Evolutionary conservation across 2,888 invertebrate genomes (phyloP).

Genomic region (Tenthredo mesomela): DNA sequence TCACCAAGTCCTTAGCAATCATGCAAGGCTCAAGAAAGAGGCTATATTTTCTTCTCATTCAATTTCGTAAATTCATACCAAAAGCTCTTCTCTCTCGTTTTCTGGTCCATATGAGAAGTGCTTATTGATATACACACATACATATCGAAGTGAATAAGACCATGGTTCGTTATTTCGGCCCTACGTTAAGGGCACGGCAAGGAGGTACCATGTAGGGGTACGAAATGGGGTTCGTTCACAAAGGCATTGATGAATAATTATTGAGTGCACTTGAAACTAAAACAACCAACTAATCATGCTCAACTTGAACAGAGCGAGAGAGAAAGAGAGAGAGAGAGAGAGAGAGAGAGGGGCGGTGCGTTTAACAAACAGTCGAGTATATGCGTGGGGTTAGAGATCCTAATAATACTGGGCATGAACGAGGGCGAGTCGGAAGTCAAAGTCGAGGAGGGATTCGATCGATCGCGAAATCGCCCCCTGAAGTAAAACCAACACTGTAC

Average conservation of each 20-base stretch:
- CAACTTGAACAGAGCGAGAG: constrained; percentile 63
- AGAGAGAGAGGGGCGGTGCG: neutral
- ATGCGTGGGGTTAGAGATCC: neutral
- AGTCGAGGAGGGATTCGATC: neutral
- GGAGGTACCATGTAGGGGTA: neutral
- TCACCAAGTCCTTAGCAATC: neutral
- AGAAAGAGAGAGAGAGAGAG: neutral
- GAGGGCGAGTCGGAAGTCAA: constrained; percentile 11
- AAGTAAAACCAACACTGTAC: neutral
- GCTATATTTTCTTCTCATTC: neutral
- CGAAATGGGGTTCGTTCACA: constrained; percentile 57
- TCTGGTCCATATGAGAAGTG: neutral
- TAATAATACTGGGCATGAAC: constrained; percentile 10
- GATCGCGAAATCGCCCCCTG: neutral
- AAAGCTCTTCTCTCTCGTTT: neutral
- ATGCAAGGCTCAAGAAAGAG: neutral
- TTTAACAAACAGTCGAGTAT: constrained; percentile 38
- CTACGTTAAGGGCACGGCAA: neutral
- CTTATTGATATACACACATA: neutral
- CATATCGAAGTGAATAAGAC: neutral
- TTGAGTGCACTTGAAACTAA: constrained; percentile 70
- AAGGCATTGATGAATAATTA: constrained; percentile 75
- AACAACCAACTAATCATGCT: constrained; percentile 73
- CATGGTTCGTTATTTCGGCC: constrained; percentile 10
- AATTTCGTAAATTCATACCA: neutral